phyloP scores from a whole-genome alignment of 2,797 vertebrate genomes.

The Bovichtus diacanthus region DNA sequence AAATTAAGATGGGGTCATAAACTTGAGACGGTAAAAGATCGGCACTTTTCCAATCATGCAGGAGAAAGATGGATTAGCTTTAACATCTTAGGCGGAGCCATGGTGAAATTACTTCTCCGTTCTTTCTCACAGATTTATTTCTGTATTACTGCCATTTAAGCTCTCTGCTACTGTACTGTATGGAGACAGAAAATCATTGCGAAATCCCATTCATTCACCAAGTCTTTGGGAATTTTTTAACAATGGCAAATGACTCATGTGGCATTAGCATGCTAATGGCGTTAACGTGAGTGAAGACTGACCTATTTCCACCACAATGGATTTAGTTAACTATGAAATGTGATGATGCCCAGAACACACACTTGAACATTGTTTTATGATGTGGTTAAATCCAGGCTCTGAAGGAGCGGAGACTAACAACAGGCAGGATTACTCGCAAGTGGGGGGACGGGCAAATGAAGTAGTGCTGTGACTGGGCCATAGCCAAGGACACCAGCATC shows the following conservation, averaged over 20 bases:
- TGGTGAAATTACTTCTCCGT: conserved; percentile 51
- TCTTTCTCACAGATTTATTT: conserved; percentile 48
- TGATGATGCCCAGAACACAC: conserved; percentile 51
- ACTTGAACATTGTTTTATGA: conserved; percentile 35
- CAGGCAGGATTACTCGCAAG: conserved; percentile 54
- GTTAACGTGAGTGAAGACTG: conserved; percentile 59
- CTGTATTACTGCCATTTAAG: conserved; percentile 46
- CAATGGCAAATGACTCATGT: conserved; percentile 68
- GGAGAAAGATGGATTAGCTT: conserved; percentile 53
- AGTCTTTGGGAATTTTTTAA: conserved; percentile 63
- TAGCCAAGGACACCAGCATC: conserved; percentile 78
- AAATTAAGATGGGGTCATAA: conserved; percentile 50
- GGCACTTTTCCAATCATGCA: conserved; percentile 43
- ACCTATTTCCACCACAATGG: conserved; percentile 75
- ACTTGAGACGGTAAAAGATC: conserved; percentile 39
- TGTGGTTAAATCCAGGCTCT: conserved; percentile 56
- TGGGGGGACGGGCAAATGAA: conserved; percentile 28
- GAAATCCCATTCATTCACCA: conserved; percentile 52
- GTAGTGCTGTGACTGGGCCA: conserved; percentile 52
- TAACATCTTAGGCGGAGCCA: conserved; percentile 46
- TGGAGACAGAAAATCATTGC: conserved; percentile 50
- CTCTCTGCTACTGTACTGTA: conserved; percentile 15
- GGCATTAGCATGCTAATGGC: conserved; percentile 70
- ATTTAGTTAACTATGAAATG: conserved; percentile 70
- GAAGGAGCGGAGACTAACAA: conserved; percentile 65